These are phyloP conservation scores for Xestia ashworthii DNA, from an alignment of 2,888 invertebrate species.

Conservation along the genomic window DNA sequence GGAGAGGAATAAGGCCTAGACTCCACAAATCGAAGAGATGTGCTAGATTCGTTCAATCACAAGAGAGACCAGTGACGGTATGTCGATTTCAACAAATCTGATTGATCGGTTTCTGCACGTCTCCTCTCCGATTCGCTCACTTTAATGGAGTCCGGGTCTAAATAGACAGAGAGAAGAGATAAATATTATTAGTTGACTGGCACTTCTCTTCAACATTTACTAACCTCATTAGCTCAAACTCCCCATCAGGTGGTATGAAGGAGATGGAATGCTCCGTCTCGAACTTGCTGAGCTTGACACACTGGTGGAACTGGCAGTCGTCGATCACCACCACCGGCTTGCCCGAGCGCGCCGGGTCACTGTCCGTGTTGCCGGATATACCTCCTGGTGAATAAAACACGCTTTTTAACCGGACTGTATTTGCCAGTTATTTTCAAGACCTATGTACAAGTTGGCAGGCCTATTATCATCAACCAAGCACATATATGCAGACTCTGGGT, in stretches of 20 bases:
- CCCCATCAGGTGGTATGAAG: conserved; percentile 99
- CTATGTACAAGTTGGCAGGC: no score
- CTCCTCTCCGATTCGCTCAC: neutral
- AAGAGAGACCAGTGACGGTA: no score
- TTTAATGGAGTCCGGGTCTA: no score
- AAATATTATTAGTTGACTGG: neutral
- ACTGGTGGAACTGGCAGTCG: conserved; percentile 99
- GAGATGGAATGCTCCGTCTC: conserved; percentile 99
- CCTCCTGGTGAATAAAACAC: conserved; percentile 83
- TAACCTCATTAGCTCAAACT: conserved; percentile 99
- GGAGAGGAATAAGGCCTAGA: neutral
- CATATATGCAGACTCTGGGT: no score
- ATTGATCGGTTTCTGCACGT: neutral
- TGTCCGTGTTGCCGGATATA: conserved; percentile 93
- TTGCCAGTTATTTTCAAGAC: no score
- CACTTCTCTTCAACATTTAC: conserved; percentile 22
- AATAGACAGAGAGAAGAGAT: neutral
- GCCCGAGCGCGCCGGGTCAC: conserved; percentile 96
- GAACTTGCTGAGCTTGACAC: conserved; percentile 99
- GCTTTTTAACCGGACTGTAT: neutral
- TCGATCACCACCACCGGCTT: conserved; percentile 99
- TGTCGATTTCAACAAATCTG: neutral
- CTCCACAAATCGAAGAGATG: no score
- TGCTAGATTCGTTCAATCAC: no score
- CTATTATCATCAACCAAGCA: no score